These are phyloP conservation scores for Andrena marginata DNA, from an alignment of 2,888 invertebrate species.

Conservation along the genomic window DNA sequence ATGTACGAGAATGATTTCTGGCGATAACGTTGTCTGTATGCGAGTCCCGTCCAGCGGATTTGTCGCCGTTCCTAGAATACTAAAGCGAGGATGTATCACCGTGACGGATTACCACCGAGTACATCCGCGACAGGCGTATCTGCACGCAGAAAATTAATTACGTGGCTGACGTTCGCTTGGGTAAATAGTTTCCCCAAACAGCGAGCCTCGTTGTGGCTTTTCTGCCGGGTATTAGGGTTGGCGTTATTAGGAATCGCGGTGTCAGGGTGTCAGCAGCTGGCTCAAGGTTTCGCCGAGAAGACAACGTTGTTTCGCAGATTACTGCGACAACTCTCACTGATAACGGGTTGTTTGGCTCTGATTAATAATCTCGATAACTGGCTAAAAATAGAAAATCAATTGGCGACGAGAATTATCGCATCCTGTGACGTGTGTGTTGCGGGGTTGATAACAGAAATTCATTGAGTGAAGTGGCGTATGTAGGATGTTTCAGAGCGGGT, in stretches of 20 bases:
- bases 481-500: too few relatives aligned
- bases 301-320: background rate
- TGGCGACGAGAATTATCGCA: background rate
- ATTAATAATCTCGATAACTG: slow-evolving; percentile 1
- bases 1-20: slow-evolving; percentile 4
- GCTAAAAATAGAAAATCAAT: slow-evolving; percentile 35
- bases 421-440: background rate
- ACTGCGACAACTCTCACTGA: background rate
- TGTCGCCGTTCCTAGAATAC: slow-evolving; percentile 1
- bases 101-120: slow-evolving; percentile 56
- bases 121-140: slow-evolving; percentile 29
- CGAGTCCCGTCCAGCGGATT: slow-evolving; percentile 14
- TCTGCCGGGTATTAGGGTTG: background rate
- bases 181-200: slow-evolving; percentile 58
- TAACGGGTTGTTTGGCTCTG: slow-evolving; percentile 18
- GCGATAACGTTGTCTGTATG: background rate
- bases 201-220: background rate
- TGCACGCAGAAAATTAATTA: slow-evolving; percentile 64
- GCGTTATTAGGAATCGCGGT: slow-evolving; percentile 8
- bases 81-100: slow-evolving; percentile 35
- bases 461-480: too few relatives aligned
- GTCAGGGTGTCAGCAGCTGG: background rate
- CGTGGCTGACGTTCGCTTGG: slow-evolving; percentile 29
- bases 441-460: slow-evolving; percentile 4
- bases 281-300: background rate